A percentile compares a stretch with the other conserved stretches of the same genome.
phyloP scores from a whole-genome alignment of 2,888 invertebrate species.

The Thera britannica region DNA sequence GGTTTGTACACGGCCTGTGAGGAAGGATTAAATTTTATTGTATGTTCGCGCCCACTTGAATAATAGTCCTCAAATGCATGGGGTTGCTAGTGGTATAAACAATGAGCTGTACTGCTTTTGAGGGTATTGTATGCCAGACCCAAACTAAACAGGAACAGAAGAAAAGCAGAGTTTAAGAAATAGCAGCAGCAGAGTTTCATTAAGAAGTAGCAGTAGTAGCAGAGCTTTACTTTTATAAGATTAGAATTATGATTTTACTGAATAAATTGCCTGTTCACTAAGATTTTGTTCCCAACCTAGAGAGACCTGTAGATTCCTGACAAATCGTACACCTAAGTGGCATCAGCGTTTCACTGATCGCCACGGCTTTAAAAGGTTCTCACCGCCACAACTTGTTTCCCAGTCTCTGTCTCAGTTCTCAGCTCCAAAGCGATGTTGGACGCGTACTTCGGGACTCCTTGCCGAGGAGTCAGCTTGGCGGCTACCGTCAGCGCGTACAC shows the following conservation, averaged over 20 bases:
- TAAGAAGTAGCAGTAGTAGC: too few relatives aligned
- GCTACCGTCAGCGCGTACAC: conserved; percentile 45
- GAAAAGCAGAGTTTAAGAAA: too few relatives aligned
- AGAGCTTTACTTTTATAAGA: too few relatives aligned
- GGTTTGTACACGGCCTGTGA: conserved; percentile 55
- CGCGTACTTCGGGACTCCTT: conserved; percentile 46
- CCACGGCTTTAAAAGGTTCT: conserved; percentile 30
- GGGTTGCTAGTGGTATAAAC: background rate
- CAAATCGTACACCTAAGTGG: too few relatives aligned
- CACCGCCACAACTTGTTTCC: conserved; percentile 55
- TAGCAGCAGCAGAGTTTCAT: too few relatives aligned
- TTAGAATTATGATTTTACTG: too few relatives aligned
- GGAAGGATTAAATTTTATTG: background rate
- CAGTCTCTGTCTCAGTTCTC: conserved; percentile 43
- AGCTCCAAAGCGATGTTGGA: conserved; percentile 51
- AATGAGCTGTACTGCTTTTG: background rate
- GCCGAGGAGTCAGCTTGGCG: conserved; percentile 38
- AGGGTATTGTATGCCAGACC: background rate
- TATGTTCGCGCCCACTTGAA: background rate
- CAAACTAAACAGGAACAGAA: too few relatives aligned
- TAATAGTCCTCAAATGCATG: background rate
- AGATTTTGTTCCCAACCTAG: too few relatives aligned
- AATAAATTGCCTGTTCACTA: too few relatives aligned
- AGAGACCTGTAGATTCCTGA: too few relatives aligned
- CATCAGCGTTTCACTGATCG: too few relatives aligned